These are phyloP conservation scores for Drosophila ohnishii DNA, from an alignment of 1,140 invertebrate genomes.

Conservation along the genomic window DNA sequence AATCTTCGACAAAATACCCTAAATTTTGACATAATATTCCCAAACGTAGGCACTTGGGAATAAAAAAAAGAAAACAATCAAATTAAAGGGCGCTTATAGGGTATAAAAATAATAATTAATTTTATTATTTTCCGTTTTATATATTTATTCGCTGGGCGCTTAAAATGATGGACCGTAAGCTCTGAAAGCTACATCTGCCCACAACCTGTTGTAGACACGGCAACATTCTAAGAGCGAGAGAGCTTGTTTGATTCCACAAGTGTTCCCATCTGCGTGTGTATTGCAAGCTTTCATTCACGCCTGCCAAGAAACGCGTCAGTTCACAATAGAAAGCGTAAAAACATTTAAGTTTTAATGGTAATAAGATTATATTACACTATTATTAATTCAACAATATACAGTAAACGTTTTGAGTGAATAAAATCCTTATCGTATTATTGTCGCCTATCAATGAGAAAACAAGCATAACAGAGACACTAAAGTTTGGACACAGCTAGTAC, in stretches of 20 bases:
- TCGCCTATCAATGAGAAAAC: constrained; percentile 40
- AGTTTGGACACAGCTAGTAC: constrained; percentile 26
- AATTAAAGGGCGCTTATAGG: too few species aligned
- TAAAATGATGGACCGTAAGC: neutral
- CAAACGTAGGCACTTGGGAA: neutral
- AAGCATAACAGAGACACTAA: constrained; percentile 8
- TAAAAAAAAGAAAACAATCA: too few species aligned
- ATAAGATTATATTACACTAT: constrained; percentile 13
- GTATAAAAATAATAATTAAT: too few species aligned
- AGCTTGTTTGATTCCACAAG: constrained; percentile 1
- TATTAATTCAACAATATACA: constrained; percentile 1
- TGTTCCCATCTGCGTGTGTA: neutral
- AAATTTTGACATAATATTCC: constrained; percentile 36
- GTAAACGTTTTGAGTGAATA: neutral
- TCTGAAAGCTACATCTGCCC: neutral
- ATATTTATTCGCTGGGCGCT: too few species aligned
- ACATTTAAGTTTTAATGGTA: constrained; percentile 16
- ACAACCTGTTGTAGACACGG: constrained; percentile 3
- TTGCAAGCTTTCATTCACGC: neutral
- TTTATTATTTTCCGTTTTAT: neutral
- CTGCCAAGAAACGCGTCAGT: neutral
- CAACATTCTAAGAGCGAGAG: neutral
- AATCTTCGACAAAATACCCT: constrained; percentile 1
- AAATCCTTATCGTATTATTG: constrained; percentile 53
- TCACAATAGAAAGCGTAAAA: neutral